These are phyloP conservation scores for Lepidurus packardi DNA, from an alignment of 1,140 invertebrate species.

Conservation along the genomic window DNA sequence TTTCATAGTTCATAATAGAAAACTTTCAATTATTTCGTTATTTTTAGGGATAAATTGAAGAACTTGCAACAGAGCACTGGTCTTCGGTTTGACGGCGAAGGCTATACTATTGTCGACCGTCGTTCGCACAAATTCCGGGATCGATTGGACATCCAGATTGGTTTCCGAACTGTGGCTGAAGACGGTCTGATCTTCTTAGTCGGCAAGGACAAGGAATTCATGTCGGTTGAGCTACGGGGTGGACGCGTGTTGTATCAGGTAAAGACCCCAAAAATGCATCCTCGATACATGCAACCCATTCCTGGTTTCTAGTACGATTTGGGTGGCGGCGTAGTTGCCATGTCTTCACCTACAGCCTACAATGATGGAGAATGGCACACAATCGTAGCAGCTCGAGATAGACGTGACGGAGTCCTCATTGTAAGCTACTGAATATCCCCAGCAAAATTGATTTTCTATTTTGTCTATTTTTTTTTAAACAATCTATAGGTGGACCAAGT, in stretches of 20 bases:
- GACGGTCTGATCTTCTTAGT: slow-evolving; percentile 84
- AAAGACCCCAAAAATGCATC: slow-evolving; percentile 31
- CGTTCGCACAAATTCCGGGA: slow-evolving; percentile 51
- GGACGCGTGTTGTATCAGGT: slow-evolving; percentile 67
- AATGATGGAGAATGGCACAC: slow-evolving; percentile 81
- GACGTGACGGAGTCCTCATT: slow-evolving; percentile 59
- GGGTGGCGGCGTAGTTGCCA: slow-evolving; percentile 53
- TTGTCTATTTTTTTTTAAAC: slow-evolving; percentile 25
- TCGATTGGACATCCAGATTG: slow-evolving; percentile 58
- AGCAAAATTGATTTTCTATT: slow-evolving; percentile 36
- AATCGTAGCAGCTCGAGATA: slow-evolving; percentile 62
- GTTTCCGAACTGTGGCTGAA: slow-evolving; percentile 77
- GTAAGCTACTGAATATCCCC: slow-evolving; percentile 47
- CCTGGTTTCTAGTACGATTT: slow-evolving; percentile 53
- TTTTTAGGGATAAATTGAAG: slow-evolving; percentile 55
- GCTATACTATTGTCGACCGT: slow-evolving; percentile 66
- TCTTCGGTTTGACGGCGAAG: slow-evolving; percentile 76
- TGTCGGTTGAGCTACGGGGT: slow-evolving; percentile 74
- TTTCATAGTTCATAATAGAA: background rate
- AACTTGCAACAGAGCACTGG: slow-evolving; percentile 60
- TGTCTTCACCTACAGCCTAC: slow-evolving; percentile 56
- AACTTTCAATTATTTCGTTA: slow-evolving; percentile 35
- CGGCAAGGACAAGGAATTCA: slow-evolving; percentile 64
- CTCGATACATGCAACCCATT: background rate
- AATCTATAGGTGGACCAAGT: slow-evolving; percentile 39